Conservation (phyloP, 1,140 invertebrate species). For the Odontomachus brunneus region DNA sequence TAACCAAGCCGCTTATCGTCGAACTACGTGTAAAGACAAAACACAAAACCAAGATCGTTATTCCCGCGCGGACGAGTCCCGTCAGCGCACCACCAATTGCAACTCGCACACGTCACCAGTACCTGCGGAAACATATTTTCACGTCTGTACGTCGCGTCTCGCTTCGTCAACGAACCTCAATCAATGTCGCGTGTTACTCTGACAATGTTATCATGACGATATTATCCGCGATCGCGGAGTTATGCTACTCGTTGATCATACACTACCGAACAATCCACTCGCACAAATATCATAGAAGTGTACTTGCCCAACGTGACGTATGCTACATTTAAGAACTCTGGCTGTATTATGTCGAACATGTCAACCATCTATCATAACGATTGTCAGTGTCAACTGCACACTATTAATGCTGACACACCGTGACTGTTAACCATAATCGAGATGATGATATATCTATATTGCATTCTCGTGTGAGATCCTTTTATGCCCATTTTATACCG, state of each 20-base stretch:
- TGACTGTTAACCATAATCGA: constrained; percentile 29
- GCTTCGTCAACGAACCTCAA: constrained; percentile 23
- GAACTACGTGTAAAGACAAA: not conserved
- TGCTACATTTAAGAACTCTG: constrained; percentile 15
- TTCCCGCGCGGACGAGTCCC: constrained; percentile 9
- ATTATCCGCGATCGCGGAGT: constrained; percentile 12
- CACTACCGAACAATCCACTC: constrained; percentile 21
- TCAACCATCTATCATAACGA: constrained; percentile 30
- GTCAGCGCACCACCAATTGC: constrained; percentile 12
- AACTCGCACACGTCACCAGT: constrained; percentile 14
- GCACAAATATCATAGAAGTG: constrained; percentile 43
- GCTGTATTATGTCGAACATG: constrained; percentile 23
- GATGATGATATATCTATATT: not conserved
- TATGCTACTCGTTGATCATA: constrained; percentile 5
- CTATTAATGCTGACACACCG: not conserved
- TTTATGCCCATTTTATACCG: constrained; percentile 13
- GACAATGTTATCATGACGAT: not conserved
- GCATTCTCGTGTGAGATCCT: constrained; percentile 26
- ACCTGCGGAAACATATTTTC: constrained; percentile 39
- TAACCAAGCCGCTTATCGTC: constrained; percentile 11
- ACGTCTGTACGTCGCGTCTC: constrained; percentile 8
- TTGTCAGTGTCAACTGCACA: constrained; percentile 32
- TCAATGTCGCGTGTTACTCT: constrained; percentile 34
- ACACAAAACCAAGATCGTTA: not conserved
- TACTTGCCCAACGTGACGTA: constrained; percentile 28